These are phyloP conservation scores for Gila orcuttii DNA, from an alignment of 2,113 vertebrate genomes.

Conservation along the genomic window DNA sequence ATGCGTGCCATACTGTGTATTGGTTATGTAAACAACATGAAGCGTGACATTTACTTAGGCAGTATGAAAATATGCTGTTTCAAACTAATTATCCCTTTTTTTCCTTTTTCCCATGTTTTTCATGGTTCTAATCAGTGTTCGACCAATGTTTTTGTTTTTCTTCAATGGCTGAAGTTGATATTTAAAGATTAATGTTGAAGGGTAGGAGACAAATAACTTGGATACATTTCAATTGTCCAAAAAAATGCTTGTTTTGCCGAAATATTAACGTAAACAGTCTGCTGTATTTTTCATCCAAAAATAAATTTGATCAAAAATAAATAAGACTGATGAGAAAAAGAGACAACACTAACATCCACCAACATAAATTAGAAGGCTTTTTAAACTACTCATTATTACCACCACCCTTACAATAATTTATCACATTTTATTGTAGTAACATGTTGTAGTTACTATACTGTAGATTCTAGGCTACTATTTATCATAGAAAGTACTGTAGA, in stretches of 20 bases:
- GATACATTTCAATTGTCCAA: not conserved
- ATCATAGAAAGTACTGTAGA: too few species aligned
- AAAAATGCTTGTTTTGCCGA: not conserved
- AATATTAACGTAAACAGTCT: not conserved
- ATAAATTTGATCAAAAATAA: too few species aligned
- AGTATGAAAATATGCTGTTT: not conserved
- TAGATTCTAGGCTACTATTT: too few species aligned
- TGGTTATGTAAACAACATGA: not conserved
- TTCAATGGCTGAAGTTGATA: not conserved
- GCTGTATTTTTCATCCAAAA: too few species aligned
- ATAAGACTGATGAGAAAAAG: too few species aligned
- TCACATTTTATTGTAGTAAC: too few species aligned
- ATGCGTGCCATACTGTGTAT: not conserved
- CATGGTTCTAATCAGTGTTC: not conserved
- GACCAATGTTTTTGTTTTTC: too few species aligned
- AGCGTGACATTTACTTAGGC: not conserved
- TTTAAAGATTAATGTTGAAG: constrained; percentile 8
- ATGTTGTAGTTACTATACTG: too few species aligned
- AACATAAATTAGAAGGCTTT: too few species aligned
- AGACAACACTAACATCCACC: too few species aligned
- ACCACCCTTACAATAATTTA: too few species aligned
- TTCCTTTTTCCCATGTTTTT: not conserved
- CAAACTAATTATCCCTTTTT: not conserved
- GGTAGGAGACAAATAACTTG: not conserved
- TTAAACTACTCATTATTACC: too few species aligned